A percentile compares a stretch with the other conserved stretches of the same genome.
phyloP scores from a whole-genome alignment of 2,888 invertebrate species.

The Nasonovia ribisnigri region DNA sequence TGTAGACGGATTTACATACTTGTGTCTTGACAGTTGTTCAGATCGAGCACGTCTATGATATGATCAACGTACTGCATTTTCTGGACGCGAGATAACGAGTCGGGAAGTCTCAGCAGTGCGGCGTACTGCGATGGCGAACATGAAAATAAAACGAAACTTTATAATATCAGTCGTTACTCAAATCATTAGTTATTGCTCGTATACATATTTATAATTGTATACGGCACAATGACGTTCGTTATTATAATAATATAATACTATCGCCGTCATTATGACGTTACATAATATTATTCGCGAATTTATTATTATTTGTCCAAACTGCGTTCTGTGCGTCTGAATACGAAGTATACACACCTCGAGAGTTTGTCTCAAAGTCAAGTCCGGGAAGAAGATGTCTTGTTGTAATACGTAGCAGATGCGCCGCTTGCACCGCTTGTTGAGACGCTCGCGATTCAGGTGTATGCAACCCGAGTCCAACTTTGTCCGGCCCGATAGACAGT shows the following conservation, averaged over 20 bases:
- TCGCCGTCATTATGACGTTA: background rate
- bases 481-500: conserved; percentile 80
- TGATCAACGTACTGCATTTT: conserved; percentile 84
- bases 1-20: conserved; percentile 72
- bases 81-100: conserved; percentile 78
- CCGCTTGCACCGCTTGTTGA: conserved; percentile 80
- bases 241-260: background rate
- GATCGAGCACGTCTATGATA: conserved; percentile 81
- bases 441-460: conserved; percentile 76
- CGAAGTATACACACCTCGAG: conserved; percentile 73
- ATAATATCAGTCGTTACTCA: background rate
- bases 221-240: background rate
- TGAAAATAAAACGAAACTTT: conserved; percentile 21
- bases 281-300: background rate
- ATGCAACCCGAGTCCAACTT: conserved; percentile 78
- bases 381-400: conserved; percentile 85
- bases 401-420: conserved; percentile 86
- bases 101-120: conserved; percentile 78
- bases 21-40: conserved; percentile 82
- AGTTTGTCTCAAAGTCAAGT: conserved; percentile 82
- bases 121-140: conserved; percentile 73
- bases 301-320: background rate
- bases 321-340: background rate
- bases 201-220: too few relatives aligned
- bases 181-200: background rate